Conservation (phyloP, 2,797 vertebrate genomes). For the Xiphophorus birchmanni region DNA sequence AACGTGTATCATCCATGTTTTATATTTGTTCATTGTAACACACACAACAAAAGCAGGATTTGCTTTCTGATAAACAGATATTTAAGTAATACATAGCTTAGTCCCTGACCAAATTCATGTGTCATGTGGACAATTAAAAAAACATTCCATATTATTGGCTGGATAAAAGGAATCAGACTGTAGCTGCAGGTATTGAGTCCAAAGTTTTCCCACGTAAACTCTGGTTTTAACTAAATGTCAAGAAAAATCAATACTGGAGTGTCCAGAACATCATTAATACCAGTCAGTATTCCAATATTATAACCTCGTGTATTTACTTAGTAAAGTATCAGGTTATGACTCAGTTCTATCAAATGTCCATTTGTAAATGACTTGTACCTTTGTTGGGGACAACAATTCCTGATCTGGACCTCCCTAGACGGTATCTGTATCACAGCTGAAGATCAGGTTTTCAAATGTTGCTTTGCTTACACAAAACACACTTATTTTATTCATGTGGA, state of each 20-base stretch:
- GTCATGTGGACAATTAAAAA: neutral
- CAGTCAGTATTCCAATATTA: neutral
- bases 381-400: neutral
- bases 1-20: neutral
- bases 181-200: neutral
- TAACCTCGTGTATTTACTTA: neutral
- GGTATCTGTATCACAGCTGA: neutral
- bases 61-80: neutral
- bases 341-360: neutral
- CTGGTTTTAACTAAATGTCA: neutral
- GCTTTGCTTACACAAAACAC: neutral
- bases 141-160: neutral
- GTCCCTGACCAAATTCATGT: neutral
- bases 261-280: neutral
- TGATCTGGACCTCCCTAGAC: neutral
- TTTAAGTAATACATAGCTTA: neutral
- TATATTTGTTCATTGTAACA: neutral
- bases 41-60: neutral
- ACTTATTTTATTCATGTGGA: neutral
- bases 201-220: neutral
- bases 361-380: neutral
- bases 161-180: neutral
- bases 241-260: neutral
- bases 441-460: slow-evolving; percentile 1
- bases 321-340: neutral